Percentiles rank a stretch among this genome's conserved stretches.
These are phyloP conservation scores for Dicranocentrus wangi DNA, from an alignment of 2,888 invertebrate species.

Conservation along the genomic window DNA sequence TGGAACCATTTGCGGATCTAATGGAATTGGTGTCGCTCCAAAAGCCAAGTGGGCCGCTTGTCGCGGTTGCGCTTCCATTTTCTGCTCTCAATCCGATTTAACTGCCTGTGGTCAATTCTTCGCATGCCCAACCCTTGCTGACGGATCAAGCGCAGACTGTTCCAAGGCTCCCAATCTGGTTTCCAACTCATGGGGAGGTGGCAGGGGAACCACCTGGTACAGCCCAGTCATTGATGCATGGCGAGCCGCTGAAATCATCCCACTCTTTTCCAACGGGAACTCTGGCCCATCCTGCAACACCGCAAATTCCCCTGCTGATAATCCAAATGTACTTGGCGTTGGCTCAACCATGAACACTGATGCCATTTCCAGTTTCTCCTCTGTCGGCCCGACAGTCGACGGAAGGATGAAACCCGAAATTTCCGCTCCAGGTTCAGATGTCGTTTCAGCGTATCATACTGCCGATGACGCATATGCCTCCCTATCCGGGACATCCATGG, in stretches of 20 bases:
- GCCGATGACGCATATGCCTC: constrained; percentile 24
- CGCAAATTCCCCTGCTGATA: constrained; percentile 1
- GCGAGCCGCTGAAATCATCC: constrained; percentile 27
- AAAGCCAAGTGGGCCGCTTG: constrained; percentile 50
- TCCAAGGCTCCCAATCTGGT: constrained; percentile 43
- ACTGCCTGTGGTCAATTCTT: constrained; percentile 30
- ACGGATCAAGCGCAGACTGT: constrained; percentile 35
- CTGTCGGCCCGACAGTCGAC: neutral
- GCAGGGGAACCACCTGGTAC: neutral
- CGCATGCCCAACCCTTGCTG: constrained; percentile 49
- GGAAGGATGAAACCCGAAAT: constrained; percentile 12
- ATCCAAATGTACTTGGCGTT: constrained; percentile 24
- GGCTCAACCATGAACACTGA: constrained; percentile 42
- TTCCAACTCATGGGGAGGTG: too few species aligned
- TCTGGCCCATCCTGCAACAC: constrained; percentile 3
- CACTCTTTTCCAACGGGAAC: constrained; percentile 33
- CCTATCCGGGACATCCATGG: constrained; percentile 48
- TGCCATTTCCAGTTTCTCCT: constrained; percentile 27
- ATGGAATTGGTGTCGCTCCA: constrained; percentile 49
- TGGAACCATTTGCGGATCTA: constrained; percentile 50
- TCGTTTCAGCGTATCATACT: constrained; percentile 12
- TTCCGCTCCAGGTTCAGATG: constrained; percentile 24
- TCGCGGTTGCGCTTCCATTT: constrained; percentile 42
- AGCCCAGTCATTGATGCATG: constrained; percentile 32
- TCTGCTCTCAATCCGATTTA: constrained; percentile 27